Conservation (phyloP, 1,140 invertebrate species). For the Dolichoris vasculosae region DNA sequence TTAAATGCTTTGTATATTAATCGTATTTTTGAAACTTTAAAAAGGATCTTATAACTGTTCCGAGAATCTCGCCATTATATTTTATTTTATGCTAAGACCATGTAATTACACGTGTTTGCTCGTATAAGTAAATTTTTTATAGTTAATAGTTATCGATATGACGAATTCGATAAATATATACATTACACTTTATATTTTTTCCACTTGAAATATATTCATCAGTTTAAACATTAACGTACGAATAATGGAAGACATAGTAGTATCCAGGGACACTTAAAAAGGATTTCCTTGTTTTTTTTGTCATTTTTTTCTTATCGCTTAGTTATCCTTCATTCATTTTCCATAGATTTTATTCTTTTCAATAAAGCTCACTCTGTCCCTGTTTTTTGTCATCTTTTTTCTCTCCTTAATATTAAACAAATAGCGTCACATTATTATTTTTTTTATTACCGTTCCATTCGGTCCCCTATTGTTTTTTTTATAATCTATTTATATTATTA, state of each 20-base stretch:
- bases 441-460: constrained; percentile 56
- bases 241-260: constrained; percentile 72
- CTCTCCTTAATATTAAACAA: constrained; percentile 46
- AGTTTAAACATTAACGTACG: constrained; percentile 70
- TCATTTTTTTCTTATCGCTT: not conserved
- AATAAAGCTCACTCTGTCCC: constrained; percentile 25
- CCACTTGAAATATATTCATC: constrained; percentile 63
- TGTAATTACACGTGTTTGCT: constrained; percentile 26
- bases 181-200: constrained; percentile 59
- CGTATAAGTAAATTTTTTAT: constrained; percentile 51
- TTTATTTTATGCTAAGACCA: not conserved
- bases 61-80: constrained; percentile 13
- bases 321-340: not conserved
- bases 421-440: constrained; percentile 43
- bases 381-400: constrained; percentile 54
- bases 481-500: constrained; percentile 15
- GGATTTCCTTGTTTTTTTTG: constrained; percentile 60
- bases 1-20: no score
- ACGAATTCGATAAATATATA: constrained; percentile 62
- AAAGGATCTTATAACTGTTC: constrained; percentile 2
- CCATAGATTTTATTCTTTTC: not conserved
- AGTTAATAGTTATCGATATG: constrained; percentile 64
- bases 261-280: constrained; percentile 68
- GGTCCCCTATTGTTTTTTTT: constrained; percentile 48
- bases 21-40: not conserved